Conservation (phyloP, 2,888 invertebrate species). For the Campopleginae sp. region DNA sequence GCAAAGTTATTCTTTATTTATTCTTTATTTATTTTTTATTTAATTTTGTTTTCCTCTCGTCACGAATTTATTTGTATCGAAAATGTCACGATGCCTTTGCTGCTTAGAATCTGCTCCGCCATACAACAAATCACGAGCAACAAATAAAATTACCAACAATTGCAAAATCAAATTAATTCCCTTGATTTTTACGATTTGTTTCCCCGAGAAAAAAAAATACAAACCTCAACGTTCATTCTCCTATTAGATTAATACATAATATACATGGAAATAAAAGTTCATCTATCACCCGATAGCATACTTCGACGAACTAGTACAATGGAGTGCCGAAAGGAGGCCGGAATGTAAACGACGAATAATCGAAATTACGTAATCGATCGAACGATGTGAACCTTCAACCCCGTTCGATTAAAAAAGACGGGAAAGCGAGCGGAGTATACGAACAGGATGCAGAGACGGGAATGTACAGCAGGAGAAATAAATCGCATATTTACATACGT, state of each 20-base stretch:
- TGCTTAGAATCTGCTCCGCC: background rate
- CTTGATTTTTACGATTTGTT: background rate
- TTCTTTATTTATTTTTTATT: no score
- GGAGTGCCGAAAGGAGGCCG: slow-evolving; percentile 23
- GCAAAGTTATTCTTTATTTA: background rate
- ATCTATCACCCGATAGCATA: slow-evolving; percentile 54
- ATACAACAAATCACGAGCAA: background rate
- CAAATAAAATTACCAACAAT: background rate
- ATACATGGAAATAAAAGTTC: slow-evolving; percentile 46
- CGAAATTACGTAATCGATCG: slow-evolving; percentile 37
- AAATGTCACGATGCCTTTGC: background rate
- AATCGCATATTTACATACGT: slow-evolving; percentile 52
- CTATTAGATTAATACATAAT: slow-evolving; percentile 20
- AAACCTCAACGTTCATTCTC: slow-evolving; percentile 55
- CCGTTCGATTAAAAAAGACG: background rate
- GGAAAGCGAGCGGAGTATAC: background rate
- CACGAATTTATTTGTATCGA: background rate
- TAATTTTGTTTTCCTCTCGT: background rate
- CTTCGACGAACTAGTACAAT: slow-evolving; percentile 38
- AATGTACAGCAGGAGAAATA: slow-evolving; percentile 29
- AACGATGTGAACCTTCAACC: slow-evolving; percentile 11
- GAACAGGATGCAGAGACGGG: slow-evolving; percentile 22
- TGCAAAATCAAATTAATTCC: background rate
- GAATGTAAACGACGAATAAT: slow-evolving; percentile 18
- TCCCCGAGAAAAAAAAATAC: background rate